These are phyloP conservation scores for Oncorhynchus gorbuscha DNA, from an alignment of 2,113 vertebrate species.

Conservation along the genomic window DNA sequence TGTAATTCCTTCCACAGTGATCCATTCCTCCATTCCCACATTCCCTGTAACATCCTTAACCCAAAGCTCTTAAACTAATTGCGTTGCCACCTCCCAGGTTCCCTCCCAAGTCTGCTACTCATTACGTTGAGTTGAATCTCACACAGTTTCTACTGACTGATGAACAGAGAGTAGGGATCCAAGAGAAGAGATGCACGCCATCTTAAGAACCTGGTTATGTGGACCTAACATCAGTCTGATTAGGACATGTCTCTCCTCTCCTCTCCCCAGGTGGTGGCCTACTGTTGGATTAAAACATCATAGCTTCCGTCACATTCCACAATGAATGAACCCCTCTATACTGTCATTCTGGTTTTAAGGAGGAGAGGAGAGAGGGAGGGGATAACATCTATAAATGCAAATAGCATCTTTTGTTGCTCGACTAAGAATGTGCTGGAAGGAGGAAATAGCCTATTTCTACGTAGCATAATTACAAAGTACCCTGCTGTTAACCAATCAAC, in stretches of 20 bases:
- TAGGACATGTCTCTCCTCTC: not conserved
- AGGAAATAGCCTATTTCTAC: not conserved
- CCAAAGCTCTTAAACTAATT: conserved; percentile 52
- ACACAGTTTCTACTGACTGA: not conserved
- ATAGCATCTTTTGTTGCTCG: not conserved
- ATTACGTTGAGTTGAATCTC: not conserved
- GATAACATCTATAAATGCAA: not conserved
- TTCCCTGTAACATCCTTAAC: conserved; percentile 28
- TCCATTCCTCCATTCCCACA: conserved; percentile 28
- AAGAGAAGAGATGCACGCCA: not conserved
- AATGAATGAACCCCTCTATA: not conserved
- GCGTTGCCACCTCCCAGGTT: conserved; percentile 14
- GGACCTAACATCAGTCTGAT: not conserved
- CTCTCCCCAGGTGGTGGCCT: not conserved
- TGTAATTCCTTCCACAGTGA: not conserved
- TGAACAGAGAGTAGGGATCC: not conserved
- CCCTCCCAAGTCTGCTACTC: not conserved
- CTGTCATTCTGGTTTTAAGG: not conserved
- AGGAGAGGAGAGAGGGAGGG: not conserved
- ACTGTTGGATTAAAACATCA: conserved; percentile 4
- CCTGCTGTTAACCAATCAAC: too few relatives aligned
- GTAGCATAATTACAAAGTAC: not conserved
- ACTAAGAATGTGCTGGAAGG: not conserved
- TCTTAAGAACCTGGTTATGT: not conserved
- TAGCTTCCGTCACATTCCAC: not conserved